Base-by-base conservation (phyloP, 2,888 invertebrate species). In the Cephonodes hylas region DNA sequence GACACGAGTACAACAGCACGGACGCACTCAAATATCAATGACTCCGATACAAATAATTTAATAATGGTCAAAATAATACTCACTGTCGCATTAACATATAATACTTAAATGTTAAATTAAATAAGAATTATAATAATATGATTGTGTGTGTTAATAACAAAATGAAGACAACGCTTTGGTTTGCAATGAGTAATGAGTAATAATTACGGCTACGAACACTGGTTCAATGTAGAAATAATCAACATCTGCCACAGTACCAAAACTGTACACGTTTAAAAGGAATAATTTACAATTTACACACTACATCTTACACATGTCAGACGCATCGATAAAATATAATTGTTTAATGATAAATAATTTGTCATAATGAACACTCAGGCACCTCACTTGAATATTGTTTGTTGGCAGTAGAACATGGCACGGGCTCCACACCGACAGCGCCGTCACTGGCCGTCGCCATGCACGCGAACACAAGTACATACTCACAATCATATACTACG, bases 351-450 rank as follows among this genome's bases (percentile, higher is more conserved):
- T 53, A 53, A 53, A 31, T 53, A 53, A 53, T 45, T 45, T 67
- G 67, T 71, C 80, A 83, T 76, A 76, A 80, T 91, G 90, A 91
- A 91, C 91, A 91, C 91, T 85, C 87, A 89, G 90, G 91, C 90
- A 86, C 86, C 87, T 89, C 86, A 86, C 78, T 79, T 73, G 79
- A 82, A 74, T 81, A 80, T 25, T 53, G 31, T 58, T 46, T 15
- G 31, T 88, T 88, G 90, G 87, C 89, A 86, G 85, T 84, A 73
- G 77, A 76, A 78, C 79, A 91, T 91, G 90, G 90, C 91, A 91
- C 90, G 76, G 20, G 38, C 38, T 2, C 34, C 34, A 13, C 38
- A 0, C 5, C 38, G 18, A 15, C n/a, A 45, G 23, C 23, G 45
- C 31, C 53, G 27, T 18, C 31, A 53, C 18, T 18, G 27, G 18